A percentile compares a stretch with the other conserved stretches of the same genome.
phyloP scores from a whole-genome alignment of 2,888 invertebrate genomes.

The Taphrorychus bicolor region DNA sequence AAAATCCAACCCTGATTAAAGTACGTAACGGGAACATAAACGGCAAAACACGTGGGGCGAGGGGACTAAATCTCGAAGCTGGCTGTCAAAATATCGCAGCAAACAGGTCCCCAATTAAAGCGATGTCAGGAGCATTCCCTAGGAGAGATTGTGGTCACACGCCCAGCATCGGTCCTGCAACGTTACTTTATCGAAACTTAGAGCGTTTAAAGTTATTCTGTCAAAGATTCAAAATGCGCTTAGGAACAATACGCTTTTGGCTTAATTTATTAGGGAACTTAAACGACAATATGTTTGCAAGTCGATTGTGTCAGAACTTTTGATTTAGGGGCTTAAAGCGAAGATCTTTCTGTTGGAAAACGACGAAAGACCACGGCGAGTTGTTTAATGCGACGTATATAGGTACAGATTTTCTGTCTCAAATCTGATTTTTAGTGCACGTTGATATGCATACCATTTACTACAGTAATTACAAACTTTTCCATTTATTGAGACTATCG shows the following conservation, averaged over 20 bases:
- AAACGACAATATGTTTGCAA: background rate
- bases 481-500: background rate
- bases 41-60: constrained; percentile 8
- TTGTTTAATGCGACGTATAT: background rate
- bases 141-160: constrained; percentile 48
- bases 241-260: constrained; percentile 27
- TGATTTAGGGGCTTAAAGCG: background rate
- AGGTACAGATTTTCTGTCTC: background rate
- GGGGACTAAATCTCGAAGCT: constrained; percentile 36
- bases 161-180: constrained; percentile 33
- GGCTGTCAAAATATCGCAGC: constrained; percentile 47
- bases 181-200: constrained; percentile 36
- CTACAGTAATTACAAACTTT: too few relatives aligned
- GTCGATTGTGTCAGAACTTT: background rate
- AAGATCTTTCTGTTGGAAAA: background rate
- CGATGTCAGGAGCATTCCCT: constrained; percentile 52
- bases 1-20: constrained; percentile 14
- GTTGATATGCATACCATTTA: too few relatives aligned
- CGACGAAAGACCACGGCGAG: background rate
- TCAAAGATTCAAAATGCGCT: constrained; percentile 35
- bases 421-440: background rate
- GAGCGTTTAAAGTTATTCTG: constrained; percentile 27
- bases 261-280: constrained; percentile 27
- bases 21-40: constrained; percentile 6
- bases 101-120: constrained; percentile 49